Conservation (phyloP, 2,113 vertebrate species). For the Reinhardtius hippoglossoides region DNA sequence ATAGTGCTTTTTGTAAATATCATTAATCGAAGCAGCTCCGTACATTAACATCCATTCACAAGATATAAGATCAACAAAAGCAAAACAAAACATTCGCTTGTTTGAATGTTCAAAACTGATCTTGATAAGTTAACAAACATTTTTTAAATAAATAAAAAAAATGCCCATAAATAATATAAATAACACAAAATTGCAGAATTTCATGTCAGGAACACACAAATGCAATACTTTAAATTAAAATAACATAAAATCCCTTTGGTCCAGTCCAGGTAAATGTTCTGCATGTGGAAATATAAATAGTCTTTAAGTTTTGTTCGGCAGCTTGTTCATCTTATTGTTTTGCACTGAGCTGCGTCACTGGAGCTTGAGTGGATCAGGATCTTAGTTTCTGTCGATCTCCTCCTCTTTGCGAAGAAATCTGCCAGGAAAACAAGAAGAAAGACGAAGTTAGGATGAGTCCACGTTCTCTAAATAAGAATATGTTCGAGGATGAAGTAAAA, state of each 20-base stretch:
- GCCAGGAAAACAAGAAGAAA: constrained; percentile 21
- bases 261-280: background rate
- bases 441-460: background rate
- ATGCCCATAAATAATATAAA: constrained; percentile 69
- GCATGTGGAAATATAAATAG: background rate
- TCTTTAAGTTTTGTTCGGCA: background rate
- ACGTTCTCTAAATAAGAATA: background rate
- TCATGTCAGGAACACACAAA: background rate
- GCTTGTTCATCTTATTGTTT: constrained; percentile 84
- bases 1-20: constrained; percentile 19
- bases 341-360: constrained; percentile 83
- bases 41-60: background rate
- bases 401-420: constrained; percentile 89
- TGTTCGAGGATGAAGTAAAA: background rate
- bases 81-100: background rate
- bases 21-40: background rate
- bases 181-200: constrained; percentile 10
- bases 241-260: constrained; percentile 23
- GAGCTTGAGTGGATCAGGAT: constrained; percentile 46
- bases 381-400: constrained; percentile 79
- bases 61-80: background rate
- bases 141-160: constrained; percentile 41
- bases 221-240: constrained; percentile 1
- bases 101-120: background rate
- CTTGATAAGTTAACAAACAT: constrained; percentile 2